These are phyloP conservation scores for Gephyroberyx darwinii DNA, from an alignment of 2,797 vertebrate genomes.

Conservation along the genomic window DNA sequence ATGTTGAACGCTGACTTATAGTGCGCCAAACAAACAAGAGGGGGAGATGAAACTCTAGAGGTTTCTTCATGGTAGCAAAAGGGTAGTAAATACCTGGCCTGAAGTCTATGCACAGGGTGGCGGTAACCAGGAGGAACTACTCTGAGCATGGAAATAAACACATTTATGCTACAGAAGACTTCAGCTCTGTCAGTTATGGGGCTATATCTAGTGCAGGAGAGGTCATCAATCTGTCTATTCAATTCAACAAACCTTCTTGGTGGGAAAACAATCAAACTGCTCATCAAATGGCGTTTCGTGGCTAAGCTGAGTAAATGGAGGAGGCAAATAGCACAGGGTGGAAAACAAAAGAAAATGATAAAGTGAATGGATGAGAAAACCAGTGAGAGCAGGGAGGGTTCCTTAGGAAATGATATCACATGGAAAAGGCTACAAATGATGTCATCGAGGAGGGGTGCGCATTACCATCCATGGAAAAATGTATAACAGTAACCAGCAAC, in stretches of 20 bases:
- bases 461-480: conserved; percentile 31
- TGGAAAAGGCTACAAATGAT: conserved; percentile 36
- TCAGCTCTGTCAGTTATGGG: conserved; percentile 1
- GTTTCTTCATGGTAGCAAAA: background rate
- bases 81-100: background rate
- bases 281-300: conserved; percentile 83
- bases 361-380: conserved; percentile 35
- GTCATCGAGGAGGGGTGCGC: conserved; percentile 31
- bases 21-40: background rate
- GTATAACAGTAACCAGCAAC: background rate
- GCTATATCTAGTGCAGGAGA: conserved; percentile 33
- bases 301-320: conserved; percentile 81
- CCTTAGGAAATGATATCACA: conserved; percentile 42
- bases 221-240: conserved; percentile 11
- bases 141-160: background rate
- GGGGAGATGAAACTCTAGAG: background rate
- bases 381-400: conserved; percentile 5
- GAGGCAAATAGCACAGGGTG: conserved; percentile 60
- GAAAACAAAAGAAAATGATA: conserved; percentile 49
- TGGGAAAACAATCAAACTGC: conserved; percentile 85
- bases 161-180: background rate
- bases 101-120: background rate
- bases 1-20: background rate
- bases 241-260: conserved; percentile 87
- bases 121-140: background rate